Evolutionary conservation across 2,797 vertebrate genomes (phyloP).

Genomic region (Ispidina picta): DNA sequence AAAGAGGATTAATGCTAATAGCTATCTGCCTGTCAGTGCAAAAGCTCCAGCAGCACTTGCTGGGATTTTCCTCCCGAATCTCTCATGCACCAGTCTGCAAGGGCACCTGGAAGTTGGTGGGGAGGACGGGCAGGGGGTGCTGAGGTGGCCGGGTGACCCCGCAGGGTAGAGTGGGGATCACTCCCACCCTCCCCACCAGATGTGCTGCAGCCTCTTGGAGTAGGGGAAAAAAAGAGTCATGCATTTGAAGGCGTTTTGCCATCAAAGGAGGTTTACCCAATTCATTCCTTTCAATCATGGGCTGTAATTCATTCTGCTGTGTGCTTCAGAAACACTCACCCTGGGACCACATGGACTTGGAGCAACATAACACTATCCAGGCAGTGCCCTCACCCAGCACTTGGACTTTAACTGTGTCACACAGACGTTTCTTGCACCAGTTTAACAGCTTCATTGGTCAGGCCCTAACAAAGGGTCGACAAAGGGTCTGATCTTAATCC

Average conservation of each 20-base stretch:
- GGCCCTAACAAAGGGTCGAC: fast-evolving
- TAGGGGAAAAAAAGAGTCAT: neutral
- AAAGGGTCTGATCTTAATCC: neutral
- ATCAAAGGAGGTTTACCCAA: neutral
- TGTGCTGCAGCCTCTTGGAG: neutral
- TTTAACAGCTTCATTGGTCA: neutral
- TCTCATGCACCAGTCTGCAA: neutral
- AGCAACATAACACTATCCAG: neutral
- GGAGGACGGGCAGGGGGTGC: neutral
- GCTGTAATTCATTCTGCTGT: neutral
- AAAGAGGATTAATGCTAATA: constrained; percentile 73
- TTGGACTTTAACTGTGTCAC: neutral
- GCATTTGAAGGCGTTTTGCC: neutral
- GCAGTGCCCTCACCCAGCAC: neutral
- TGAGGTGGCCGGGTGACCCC: neutral
- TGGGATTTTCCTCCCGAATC: constrained; percentile 81
- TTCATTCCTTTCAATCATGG: neutral
- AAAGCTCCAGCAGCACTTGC: constrained; percentile 83
- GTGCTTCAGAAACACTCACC: neutral
- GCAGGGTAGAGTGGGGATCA: neutral
- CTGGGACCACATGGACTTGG: neutral
- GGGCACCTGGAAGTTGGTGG: neutral
- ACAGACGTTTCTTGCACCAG: neutral
- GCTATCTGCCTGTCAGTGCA: constrained; percentile 88
- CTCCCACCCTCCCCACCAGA: neutral